Evolutionary conservation across 2,113 vertebrate species (phyloP), one percentile per base, ranked within the genome.

Genomic region (Vidua macroura): DNA sequence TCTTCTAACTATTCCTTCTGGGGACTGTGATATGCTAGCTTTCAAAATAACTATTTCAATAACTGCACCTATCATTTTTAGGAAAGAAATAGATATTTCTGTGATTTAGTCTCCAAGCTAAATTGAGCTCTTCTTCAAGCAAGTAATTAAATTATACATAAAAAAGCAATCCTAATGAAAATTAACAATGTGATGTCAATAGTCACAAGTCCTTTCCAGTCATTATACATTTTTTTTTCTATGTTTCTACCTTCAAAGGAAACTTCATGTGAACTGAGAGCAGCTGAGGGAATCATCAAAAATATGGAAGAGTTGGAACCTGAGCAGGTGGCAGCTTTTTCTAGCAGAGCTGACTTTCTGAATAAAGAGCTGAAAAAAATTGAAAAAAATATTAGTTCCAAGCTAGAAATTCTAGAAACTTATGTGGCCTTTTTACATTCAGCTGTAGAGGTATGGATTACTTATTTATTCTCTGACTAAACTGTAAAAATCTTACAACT

Each of bases 351-450:
- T 33, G 83, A 92, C 52, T 69, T 97, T 90, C 88, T 99, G 64
- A 92, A 96, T 83, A 96, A 97, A 95, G 98, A 99, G 95, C 94
- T 99, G 94, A 97, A 97, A 93, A 93, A 69, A 69, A 83, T 98
- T 52, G 96, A 96, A 70, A 97, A 90, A 85, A 98, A 90, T 58
- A 95, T 98, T 28, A n/a, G 67, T 60, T 97, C 91, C 30, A 98
- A 98, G 64, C 59, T 98, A 67, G 98, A 98, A 93, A 95, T 98
- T 77, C 88, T 99, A 55, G 94, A 97, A 80, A 96, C 94, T 23
- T 98, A 98, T 5, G 96, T 98, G 78, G 37, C 95, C 25, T 99
- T 99, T 97, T 95, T 99, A 10, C 97, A 96, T 77, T 96, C 95
- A 48, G 96, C 98, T 35, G 46, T 97, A 63, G 98, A 99, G 99